Evolutionary conservation across 2,113 vertebrate species (phyloP).

Genomic region (Syngnathus typhle): DNA sequence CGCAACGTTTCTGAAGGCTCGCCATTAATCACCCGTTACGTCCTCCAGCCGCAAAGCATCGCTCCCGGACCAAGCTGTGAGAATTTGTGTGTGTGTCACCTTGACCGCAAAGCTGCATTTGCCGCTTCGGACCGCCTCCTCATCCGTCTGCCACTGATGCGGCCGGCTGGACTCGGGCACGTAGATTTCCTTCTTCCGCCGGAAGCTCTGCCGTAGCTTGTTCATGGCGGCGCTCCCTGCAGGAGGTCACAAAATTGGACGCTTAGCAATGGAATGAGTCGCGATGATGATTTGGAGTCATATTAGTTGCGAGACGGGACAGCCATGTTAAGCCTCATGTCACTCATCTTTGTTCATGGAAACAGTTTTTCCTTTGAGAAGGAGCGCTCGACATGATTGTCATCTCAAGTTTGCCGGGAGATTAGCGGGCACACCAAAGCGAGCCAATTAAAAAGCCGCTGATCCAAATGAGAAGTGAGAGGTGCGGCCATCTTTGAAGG

Average conservation of each 20-base stretch:
- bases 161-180: constrained; percentile 97
- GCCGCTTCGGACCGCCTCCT: constrained; percentile 93
- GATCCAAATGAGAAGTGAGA: constrained; percentile 53
- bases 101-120: constrained; percentile 98
- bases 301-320: too few species aligned
- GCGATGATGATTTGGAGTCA: too few species aligned
- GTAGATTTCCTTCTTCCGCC: constrained; percentile 98
- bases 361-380: neutral
- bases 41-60: constrained; percentile 11
- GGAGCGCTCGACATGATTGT: neutral
- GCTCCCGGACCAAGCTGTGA: constrained; percentile 16
- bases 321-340: too few species aligned
- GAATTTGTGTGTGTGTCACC: constrained; percentile 71
- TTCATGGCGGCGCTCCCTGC: constrained; percentile 88
- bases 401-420: constrained; percentile 31
- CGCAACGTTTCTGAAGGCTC: constrained; percentile 13
- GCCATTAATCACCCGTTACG: constrained; percentile 46
- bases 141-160: constrained; percentile 98
- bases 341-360: neutral
- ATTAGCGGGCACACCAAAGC: constrained; percentile 37
- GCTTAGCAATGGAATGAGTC: constrained; percentile 11
- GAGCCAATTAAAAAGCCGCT: constrained; percentile 56
- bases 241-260: neutral
- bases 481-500: constrained; percentile 44
- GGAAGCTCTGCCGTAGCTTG: constrained; percentile 97